Evolutionary conservation across 2,113 vertebrate species (phyloP).

Genomic region (Meles meles): DNA sequence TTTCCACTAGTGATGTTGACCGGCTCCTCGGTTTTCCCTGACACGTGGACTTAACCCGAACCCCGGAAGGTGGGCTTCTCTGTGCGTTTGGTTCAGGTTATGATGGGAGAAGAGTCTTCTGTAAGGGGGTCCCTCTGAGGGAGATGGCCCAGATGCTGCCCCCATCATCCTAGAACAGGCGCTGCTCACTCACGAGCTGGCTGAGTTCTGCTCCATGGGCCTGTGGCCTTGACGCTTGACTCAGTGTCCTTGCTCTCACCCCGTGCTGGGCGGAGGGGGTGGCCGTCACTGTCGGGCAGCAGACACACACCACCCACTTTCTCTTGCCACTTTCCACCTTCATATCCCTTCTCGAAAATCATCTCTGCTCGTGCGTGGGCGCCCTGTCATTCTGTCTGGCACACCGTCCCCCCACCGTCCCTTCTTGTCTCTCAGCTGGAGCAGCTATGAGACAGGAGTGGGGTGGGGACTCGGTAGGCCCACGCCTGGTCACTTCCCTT

Average conservation of each 20-base stretch:
- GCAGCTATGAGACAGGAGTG: background rate
- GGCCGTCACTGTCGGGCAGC: background rate
- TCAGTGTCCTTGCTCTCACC: background rate
- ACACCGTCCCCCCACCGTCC: background rate
- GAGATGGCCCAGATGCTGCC: background rate
- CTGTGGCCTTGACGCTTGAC: background rate
- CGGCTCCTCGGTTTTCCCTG: background rate
- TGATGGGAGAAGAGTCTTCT: background rate
- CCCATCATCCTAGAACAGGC: background rate
- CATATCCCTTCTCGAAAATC: background rate
- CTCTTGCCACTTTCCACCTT: background rate
- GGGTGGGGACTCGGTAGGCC: background rate
- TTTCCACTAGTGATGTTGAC: background rate
- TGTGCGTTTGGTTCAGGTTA: background rate
- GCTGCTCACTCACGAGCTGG: background rate
- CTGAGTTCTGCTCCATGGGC: background rate
- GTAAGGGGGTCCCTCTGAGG: background rate
- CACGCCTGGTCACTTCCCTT: background rate
- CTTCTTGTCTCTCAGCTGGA: background rate
- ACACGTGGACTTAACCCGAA: background rate
- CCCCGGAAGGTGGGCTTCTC: background rate
- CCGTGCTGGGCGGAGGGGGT: background rate
- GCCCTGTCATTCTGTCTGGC: background rate
- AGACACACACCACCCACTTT: background rate
- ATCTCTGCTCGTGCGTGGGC: background rate